Evolutionary conservation across 2,888 invertebrate species (phyloP), one percentile per base, ranked within the genome.

Genomic region (Lathronympha strigana): DNA sequence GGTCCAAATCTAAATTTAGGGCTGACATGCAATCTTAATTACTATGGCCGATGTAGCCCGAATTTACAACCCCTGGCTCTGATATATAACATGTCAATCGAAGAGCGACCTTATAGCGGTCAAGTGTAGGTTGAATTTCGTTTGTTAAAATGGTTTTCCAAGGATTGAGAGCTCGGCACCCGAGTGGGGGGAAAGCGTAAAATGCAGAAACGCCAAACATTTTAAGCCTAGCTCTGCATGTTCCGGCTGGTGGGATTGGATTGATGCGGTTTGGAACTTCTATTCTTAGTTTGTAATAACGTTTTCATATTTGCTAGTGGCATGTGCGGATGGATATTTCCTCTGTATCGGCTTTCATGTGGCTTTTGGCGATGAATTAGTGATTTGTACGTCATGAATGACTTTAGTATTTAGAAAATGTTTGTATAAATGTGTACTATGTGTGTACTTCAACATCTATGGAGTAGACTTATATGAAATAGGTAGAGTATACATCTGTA

Each of bases 1-100:
- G 71, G 78, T 79, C 78, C 82, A 74, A 75, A 83, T 84, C 83
- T 82, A 80, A 84, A 87, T 85, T 84, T 77, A 78, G 80, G 77
- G 76, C 73, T 80, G 86, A 86, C 87, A 82, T 86, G 83, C 86
- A 84, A 86, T 86, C 87, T 87, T 88, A 88, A 88, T 88, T 85
- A 83, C 84, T 78, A 73, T 72, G 73, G 76, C 78, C 79, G 76
- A 77, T 81, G 81, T 78, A 81, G 77, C 76, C 79, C 71, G 76
- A 82, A 83, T 83, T 83, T 82, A 82, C 83, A 81, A 76, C 73
- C 75, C 75, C 75, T 75, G 73, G 73, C 75, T 64, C n/a, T 19
- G 43, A 13, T 45, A 19, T 45, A 53, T 28, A 28, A 4, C 11
- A 6, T 11, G 23, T 23, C 25, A 58, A 40, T 50, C 13, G 11